Conservation (phyloP, 1,140 invertebrate species). For the Plutomurus gul region DNA sequence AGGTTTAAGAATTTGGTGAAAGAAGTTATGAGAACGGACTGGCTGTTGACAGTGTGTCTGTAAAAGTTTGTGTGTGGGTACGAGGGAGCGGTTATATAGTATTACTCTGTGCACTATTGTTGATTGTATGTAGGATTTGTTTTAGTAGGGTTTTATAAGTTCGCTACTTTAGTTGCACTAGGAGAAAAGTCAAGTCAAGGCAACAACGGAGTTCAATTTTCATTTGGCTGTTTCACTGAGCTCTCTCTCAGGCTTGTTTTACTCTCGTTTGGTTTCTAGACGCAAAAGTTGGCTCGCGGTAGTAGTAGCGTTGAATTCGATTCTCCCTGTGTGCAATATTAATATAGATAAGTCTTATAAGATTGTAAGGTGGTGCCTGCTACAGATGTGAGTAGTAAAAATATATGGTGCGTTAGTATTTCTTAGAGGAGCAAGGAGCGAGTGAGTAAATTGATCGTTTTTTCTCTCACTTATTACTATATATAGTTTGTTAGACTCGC, state of each 20-base stretch:
- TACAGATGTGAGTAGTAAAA: no score
- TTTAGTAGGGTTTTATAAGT: neutral
- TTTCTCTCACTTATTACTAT: constrained; percentile 6
- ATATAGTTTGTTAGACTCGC: neutral
- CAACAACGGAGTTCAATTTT: constrained; percentile 12
- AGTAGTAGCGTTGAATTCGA: neutral
- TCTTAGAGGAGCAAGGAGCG: no score
- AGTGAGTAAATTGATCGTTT: constrained; percentile 13
- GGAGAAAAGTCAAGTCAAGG: neutral
- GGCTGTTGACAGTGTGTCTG: neutral
- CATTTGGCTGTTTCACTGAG: neutral
- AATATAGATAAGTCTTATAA: no score
- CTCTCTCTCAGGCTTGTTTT: neutral
- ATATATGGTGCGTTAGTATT: no score
- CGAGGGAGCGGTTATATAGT: neutral
- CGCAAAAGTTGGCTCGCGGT: neutral
- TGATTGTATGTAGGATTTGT: neutral
- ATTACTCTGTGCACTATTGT: neutral
- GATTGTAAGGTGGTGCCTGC: no score
- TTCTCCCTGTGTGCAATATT: neutral
- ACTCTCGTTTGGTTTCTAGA: neutral
- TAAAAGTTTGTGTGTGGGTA: constrained; percentile 2
- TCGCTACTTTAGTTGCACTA: neutral
- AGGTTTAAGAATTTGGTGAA: neutral
- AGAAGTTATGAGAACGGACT: neutral